These are phyloP conservation scores for Falco berigora DNA, from an alignment of 2,797 vertebrate species.

Conservation along the genomic window DNA sequence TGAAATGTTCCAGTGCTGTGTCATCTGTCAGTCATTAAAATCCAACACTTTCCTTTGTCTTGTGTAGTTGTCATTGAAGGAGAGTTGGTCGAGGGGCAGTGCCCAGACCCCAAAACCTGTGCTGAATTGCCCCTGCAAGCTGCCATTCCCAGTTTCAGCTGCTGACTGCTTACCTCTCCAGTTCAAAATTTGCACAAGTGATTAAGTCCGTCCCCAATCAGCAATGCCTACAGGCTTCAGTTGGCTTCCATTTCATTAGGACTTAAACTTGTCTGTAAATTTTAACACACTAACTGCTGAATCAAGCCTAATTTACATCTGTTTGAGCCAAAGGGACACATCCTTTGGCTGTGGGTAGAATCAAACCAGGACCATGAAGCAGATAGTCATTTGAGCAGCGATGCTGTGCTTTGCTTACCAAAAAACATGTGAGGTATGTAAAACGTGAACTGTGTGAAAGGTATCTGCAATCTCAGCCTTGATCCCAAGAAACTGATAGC, in stretches of 20 bases:
- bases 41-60: background rate
- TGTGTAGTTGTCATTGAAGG: rapidly evolving
- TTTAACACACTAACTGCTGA: background rate
- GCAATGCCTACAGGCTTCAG: background rate
- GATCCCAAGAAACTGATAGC: background rate
- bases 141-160: background rate
- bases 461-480: background rate
- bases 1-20: background rate
- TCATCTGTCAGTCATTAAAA: background rate
- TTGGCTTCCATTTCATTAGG: background rate
- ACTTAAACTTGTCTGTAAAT: background rate
- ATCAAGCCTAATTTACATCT: background rate
- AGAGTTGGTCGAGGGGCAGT: rapidly evolving
- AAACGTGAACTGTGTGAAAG: rapidly evolving
- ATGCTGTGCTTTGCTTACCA: background rate
- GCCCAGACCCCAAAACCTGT: background rate
- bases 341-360: background rate
- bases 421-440: background rate
- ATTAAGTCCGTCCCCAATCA: background rate
- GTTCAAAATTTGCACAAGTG: background rate
- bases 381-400: background rate
- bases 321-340: background rate
- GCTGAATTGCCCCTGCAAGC: background rate
- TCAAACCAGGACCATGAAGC: background rate
- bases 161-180: background rate